phyloP scores from a whole-genome alignment of 2,888 invertebrate species.

The Meiosimyza platycephala region DNA sequence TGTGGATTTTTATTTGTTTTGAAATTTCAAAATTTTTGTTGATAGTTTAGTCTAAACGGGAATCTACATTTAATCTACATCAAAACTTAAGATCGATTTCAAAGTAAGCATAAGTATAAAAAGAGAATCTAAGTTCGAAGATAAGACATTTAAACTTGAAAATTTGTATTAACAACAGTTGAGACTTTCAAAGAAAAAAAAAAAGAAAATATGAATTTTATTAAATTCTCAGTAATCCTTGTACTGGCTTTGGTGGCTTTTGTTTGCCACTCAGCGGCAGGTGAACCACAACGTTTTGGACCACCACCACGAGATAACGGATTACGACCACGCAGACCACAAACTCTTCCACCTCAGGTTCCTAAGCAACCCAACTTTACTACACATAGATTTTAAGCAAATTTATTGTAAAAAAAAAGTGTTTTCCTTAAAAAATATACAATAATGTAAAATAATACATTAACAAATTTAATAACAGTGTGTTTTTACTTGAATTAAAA shows the following conservation, averaged over 20 bases:
- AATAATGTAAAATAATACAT: no score
- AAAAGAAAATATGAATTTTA: background rate
- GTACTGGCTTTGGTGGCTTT: conserved; percentile 5
- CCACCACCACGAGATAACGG: background rate
- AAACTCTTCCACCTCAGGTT: conserved; percentile 3
- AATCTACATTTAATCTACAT: background rate
- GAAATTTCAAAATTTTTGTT: no score
- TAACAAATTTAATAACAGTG: background rate
- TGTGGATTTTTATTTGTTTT: background rate
- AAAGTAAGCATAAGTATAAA: no score
- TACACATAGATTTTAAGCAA: background rate
- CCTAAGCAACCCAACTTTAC: background rate
- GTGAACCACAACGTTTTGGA: conserved; percentile 5
- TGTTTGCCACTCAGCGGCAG: conserved; percentile 13
- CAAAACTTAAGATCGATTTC: background rate
- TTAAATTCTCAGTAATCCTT: conserved; percentile 15
- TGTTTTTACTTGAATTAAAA: no score
- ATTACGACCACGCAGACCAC: conserved; percentile 10
- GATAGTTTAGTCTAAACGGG: background rate
- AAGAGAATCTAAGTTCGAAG: no score
- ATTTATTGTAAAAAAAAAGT: no score
- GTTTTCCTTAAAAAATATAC: background rate
- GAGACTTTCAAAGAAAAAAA: background rate
- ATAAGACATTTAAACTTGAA: background rate
- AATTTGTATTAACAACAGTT: background rate